Conservation (phyloP, 1,140 invertebrate species). For the Phortica variegata region DNA sequence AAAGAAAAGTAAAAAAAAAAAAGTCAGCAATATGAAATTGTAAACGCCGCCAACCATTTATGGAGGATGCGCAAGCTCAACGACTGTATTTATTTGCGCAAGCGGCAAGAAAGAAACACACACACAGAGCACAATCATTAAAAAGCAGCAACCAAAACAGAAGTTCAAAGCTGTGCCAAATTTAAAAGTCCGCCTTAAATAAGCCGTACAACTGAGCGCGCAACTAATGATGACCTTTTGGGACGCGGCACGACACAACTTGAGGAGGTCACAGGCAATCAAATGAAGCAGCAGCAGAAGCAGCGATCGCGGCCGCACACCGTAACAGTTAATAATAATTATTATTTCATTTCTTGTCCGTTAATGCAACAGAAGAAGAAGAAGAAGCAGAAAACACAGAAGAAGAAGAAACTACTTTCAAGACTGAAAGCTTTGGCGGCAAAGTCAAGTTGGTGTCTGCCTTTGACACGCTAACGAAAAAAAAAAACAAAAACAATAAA, state of each 20-base stretch:
- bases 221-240: constrained; percentile 51
- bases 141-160: constrained; percentile 21
- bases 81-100: constrained; percentile 6
- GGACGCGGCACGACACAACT: constrained; percentile 50
- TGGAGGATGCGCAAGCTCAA: no score
- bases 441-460: no score
- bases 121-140: background rate
- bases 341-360: constrained; percentile 51
- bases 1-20: constrained; percentile 28
- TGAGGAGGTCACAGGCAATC: constrained; percentile 52
- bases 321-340: constrained; percentile 55
- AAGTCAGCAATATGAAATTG: constrained; percentile 42
- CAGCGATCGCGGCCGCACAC: constrained; percentile 14
- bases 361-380: constrained; percentile 40
- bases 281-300: constrained; percentile 26
- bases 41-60: constrained; percentile 34
- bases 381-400: constrained; percentile 14
- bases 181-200: no score
- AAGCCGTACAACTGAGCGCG: no score
- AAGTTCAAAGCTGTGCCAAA: constrained; percentile 2
- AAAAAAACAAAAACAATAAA: constrained; percentile 9
- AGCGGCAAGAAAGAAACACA: constrained; percentile 14
- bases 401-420: constrained; percentile 7
- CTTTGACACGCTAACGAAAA: no score
- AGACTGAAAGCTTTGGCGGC: background rate